Percentiles rank a stretch among this genome's conserved stretches.
These are phyloP conservation scores for Elanoides forficatus DNA, from an alignment of 2,113 vertebrate genomes.

Conservation along the genomic window DNA sequence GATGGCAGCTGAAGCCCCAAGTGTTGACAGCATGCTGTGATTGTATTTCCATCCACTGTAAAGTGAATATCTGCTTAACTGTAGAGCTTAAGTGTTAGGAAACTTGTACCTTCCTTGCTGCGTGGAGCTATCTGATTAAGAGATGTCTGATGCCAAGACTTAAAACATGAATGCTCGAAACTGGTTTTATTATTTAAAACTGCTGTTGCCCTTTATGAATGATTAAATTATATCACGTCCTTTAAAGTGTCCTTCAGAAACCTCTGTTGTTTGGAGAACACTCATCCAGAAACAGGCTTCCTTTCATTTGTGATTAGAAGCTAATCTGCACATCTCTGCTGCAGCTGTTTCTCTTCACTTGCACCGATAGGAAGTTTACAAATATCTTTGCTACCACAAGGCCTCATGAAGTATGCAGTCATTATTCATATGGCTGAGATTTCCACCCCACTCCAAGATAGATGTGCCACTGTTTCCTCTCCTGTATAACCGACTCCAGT, in stretches of 20 bases:
- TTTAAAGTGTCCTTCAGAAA: background rate
- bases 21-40: background rate
- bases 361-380: background rate
- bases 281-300: background rate
- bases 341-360: slow-evolving; percentile 15
- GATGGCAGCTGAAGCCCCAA: background rate
- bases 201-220: background rate
- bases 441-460: background rate
- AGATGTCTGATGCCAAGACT: background rate
- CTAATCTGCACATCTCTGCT: background rate
- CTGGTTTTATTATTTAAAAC: background rate
- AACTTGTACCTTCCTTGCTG: background rate
- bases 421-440: background rate
- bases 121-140: background rate
- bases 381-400: background rate
- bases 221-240: background rate
- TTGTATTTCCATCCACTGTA: background rate
- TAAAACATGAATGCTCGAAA: background rate
- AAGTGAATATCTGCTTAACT: background rate
- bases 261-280: background rate
- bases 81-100: background rate
- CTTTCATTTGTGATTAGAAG: background rate
- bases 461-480: background rate
- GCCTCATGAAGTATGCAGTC: fast-evolving
- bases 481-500: background rate